These are phyloP conservation scores for Portunus trituberculatus DNA, from an alignment of 1,140 invertebrate genomes.

Conservation along the genomic window DNA sequence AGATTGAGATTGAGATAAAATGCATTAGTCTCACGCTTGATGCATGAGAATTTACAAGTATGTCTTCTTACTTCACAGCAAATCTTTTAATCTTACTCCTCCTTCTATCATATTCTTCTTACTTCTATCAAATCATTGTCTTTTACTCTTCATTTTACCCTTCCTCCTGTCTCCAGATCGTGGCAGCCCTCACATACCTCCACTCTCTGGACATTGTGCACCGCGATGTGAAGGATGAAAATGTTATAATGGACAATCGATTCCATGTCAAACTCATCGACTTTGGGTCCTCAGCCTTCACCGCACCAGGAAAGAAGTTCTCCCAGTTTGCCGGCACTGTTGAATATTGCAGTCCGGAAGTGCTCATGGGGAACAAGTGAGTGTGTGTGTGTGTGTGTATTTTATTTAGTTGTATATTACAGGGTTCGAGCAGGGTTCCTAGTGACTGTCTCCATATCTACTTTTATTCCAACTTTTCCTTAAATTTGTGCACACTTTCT, in stretches of 20 bases:
- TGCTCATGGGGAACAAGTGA: constrained; percentile 87
- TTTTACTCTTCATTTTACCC: background rate
- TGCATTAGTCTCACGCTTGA: no score
- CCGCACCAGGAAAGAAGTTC: constrained; percentile 85
- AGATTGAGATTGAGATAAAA: no score
- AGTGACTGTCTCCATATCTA: no score
- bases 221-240: constrained; percentile 89
- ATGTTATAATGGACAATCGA: constrained; percentile 87
- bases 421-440: no score
- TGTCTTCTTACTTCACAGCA: no score
- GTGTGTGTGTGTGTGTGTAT: constrained; percentile 72
- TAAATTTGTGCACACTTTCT: no score
- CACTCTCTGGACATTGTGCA: constrained; percentile 86
- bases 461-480: no score
- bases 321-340: constrained; percentile 90
- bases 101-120: background rate
- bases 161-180: constrained; percentile 82
- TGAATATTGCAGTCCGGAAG: constrained; percentile 90
- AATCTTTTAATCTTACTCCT: no score
- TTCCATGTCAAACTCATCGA: constrained; percentile 90
- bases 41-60: no score
- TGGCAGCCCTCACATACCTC: constrained; percentile 86
- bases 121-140: background rate
- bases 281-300: constrained; percentile 88
- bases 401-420: no score